phyloP scores from a whole-genome alignment of 2,113 vertebrate genomes.

The Calyptomena viridis region DNA sequence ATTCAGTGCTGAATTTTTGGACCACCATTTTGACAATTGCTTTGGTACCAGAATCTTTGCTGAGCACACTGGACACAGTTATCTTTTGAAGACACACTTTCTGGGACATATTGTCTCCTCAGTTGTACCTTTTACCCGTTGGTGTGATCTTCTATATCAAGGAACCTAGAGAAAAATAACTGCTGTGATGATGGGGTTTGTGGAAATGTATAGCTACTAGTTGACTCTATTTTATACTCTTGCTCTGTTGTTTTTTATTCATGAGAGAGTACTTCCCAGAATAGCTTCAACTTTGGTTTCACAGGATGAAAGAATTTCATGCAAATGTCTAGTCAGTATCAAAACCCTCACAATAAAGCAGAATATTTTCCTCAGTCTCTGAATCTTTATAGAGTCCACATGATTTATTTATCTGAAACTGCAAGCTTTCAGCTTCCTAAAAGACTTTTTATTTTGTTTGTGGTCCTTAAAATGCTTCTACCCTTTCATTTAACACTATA shows the following conservation, averaged over 20 bases:
- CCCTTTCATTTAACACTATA: not conserved
- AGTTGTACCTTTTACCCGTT: not conserved
- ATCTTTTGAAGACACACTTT: not conserved
- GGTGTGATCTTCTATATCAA: not conserved
- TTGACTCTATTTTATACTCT: not conserved
- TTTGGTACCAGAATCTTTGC: not conserved
- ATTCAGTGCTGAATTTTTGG: not conserved
- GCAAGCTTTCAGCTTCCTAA: slow-evolving; percentile 36
- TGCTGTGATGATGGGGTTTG: not conserved
- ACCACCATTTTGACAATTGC: fast-evolving
- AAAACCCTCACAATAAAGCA: slow-evolving; percentile 16
- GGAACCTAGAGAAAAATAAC: not conserved
- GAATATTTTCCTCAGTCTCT: not conserved
- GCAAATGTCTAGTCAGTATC: not conserved
- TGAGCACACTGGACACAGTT: not conserved
- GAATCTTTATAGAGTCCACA: not conserved
- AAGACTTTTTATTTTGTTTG: not conserved
- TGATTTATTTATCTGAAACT: slow-evolving; percentile 55
- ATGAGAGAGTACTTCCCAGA: not conserved
- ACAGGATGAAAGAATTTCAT: slow-evolving; percentile 20
- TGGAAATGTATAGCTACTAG: not conserved
- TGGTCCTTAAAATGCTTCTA: not conserved
- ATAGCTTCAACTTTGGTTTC: not conserved
- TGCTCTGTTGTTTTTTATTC: not conserved
- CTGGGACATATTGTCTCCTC: not conserved